Base-by-base conservation (phyloP, 2,888 invertebrate species). In the Megastigmus dorsalis region DNA sequence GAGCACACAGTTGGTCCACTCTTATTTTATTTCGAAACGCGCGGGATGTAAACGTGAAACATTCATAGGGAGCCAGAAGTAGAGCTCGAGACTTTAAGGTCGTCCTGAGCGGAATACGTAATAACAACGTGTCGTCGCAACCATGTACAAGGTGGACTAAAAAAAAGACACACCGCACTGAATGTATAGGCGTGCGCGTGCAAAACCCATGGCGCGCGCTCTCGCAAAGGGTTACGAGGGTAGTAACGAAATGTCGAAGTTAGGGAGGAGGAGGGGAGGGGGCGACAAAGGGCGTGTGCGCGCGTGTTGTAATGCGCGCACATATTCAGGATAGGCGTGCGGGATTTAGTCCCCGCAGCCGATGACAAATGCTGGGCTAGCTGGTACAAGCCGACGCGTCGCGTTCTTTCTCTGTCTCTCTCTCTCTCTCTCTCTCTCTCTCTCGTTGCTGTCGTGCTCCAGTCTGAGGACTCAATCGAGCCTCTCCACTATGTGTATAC, bases 161-260 rank as follows among this genome's bases (percentile, higher is more conserved):
- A n/a, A n/a, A n/a, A n/a, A n/a, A n/a, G n/a, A n/a, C n/a, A n/a
- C n/a, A n/a, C n/a, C n/a, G n/a, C n/a, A n/a, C n/a, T n/a, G n/a
- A n/a, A n/a, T n/a, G n/a, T n/a, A n/a, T n/a, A n/a, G n/a, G n/a
- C n/a, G n/a, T n/a, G n/a, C n/a, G n/a, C n/a, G n/a, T n/a, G n/a
- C 7, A 43, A 41, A 59, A 26, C n/a, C 28, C 41, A 13, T 18
- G 20, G n/a, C 15, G 41, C 18, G 50, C 18, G 41, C 26, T 2
- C 23, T n/a, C 13, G 65, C 48, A 76, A 81, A 82, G 82, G 81
- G 81, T 81, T 80, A 79, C 79, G 77, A 78, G 79, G 81, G 79
- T 81, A 41, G 26, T 38, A 81, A 80, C 81, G 79, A 77, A 80
- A 76, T 79, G 79, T 80, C 76, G 78, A 68, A 33, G 68, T n/a